Evolutionary conservation across 2,113 vertebrate species (phyloP).

Genomic region (Macquaria australasica): DNA sequence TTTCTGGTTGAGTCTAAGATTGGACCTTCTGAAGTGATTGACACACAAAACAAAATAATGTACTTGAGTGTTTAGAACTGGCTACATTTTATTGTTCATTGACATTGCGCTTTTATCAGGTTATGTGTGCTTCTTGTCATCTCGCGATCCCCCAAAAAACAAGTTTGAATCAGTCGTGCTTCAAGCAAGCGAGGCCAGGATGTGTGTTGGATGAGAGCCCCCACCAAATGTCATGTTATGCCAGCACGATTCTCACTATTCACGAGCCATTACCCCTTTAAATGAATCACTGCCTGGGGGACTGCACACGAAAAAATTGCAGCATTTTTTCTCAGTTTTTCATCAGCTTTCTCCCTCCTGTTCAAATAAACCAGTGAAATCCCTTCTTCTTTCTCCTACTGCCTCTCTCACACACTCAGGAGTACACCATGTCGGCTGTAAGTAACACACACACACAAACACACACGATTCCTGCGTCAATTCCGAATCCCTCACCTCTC

Average conservation of each 20-base stretch:
- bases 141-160: neutral
- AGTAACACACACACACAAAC: slow-evolving; percentile 87
- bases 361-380: slow-evolving; percentile 72
- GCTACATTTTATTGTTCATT: neutral
- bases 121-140: slow-evolving; percentile 16
- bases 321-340: slow-evolving; percentile 47
- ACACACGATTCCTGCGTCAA: slow-evolving; percentile 51
- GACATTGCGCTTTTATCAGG: slow-evolving; percentile 5
- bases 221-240: slow-evolving; percentile 42
- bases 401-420: slow-evolving; percentile 93
- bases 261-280: slow-evolving; percentile 67
- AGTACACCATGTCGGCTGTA: slow-evolving; percentile 95
- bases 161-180: slow-evolving; percentile 11
- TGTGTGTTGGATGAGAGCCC: slow-evolving; percentile 41
- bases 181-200: neutral
- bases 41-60: neutral
- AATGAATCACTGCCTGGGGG: slow-evolving; percentile 63
- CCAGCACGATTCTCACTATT: slow-evolving; percentile 60
- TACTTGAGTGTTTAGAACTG: neutral
- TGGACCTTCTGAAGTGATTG: slow-evolving; percentile 2
- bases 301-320: slow-evolving; percentile 39
- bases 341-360: slow-evolving; percentile 41
- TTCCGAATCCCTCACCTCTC: slow-evolving; percentile 70
- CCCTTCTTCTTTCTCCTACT: slow-evolving; percentile 89
- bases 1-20: neutral